Evolutionary conservation across 1,140 invertebrate species (phyloP).

Genomic region (Dendrolimus kikuchii): DNA sequence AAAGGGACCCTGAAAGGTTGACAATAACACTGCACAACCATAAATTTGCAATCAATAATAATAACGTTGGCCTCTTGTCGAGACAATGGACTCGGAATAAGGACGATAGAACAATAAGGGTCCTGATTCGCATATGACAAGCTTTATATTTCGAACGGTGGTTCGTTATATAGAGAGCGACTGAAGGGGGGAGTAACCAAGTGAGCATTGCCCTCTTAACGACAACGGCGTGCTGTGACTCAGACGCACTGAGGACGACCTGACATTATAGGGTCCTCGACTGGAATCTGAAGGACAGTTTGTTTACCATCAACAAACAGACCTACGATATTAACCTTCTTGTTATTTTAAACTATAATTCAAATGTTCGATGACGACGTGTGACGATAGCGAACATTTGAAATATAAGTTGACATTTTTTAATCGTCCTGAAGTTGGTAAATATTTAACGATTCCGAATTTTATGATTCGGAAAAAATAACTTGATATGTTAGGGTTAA

Average conservation of each 20-base stretch:
- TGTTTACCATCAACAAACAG: conserved; percentile 39
- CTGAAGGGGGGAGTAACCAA: conserved; percentile 47
- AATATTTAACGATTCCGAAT: no score
- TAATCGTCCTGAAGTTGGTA: no score
- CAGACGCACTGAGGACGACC: conserved; percentile 65
- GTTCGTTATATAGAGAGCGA: conserved; percentile 36
- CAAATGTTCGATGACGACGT: no score
- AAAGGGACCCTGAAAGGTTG: conserved; percentile 18
- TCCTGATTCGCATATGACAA: conserved; percentile 39
- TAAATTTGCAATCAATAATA: conserved; percentile 56
- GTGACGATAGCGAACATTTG: no score
- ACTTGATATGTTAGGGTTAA: no score
- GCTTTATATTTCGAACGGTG: conserved; percentile 39
- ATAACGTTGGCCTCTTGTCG: conserved; percentile 27
- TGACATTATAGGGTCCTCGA: conserved; percentile 64
- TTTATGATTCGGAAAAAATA: no score
- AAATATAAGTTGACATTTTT: no score
- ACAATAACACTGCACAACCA: conserved; percentile 21
- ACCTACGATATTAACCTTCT: conserved; percentile 27
- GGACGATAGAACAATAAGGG: conserved; percentile 51
- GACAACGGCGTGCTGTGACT: conserved; percentile 55
- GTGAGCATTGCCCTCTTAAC: conserved; percentile 68
- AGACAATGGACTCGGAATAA: conserved; percentile 57
- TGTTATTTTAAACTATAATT: conserved; percentile 9
- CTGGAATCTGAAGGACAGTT: conserved; percentile 56